Evolutionary conservation across 2,113 vertebrate genomes (phyloP), one percentile per base, ranked within the genome.

Genomic region (Dinomys branickii): DNA sequence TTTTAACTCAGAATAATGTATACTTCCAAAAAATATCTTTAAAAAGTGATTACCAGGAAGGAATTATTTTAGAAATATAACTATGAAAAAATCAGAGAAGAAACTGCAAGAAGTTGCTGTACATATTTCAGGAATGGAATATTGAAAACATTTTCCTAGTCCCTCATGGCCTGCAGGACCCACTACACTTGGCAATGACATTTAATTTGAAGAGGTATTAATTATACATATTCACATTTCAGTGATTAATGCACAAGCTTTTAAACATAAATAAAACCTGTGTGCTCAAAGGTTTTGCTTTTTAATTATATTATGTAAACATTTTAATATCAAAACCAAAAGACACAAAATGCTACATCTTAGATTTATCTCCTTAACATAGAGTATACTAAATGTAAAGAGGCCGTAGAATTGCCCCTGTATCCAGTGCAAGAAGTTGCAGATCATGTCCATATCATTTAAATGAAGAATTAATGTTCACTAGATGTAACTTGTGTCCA

Each of bases 121-220:
- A 41, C 87, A 9, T 38, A 71, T 83, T 90, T 73, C 44, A 88
- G 58, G 54, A 71, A 58, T 11, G 59, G 89, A 90, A 50, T 61
- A n/a, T 78, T 52, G 10, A 77, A 52, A 90, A 3, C 11, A 58
- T 71, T 52, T 24, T 71, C 65, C 35, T n/a, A 38, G 93, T 96
- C 95, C 24, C 4, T 87, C 26, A 5, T 85, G 14, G 35, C 4
- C 33, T n/a, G 19, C 24, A 17, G 33, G 41, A 69, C 3, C 26
- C 41, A 28, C 47, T 19, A 0, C 61, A 95, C 58, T 28, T 24
- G 17, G 17, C 17, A 54, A 86, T 28, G 19, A 54, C 94, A 9
- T n/a, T 90, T 85, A 58, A 88, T 93, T 81, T 81, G 19, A 81
- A 82, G 50, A 81, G 4, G 38, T 82, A 24, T 61, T 75, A 95